Conservation (phyloP, 2,888 invertebrate genomes). For the Sturmia bella region DNA sequence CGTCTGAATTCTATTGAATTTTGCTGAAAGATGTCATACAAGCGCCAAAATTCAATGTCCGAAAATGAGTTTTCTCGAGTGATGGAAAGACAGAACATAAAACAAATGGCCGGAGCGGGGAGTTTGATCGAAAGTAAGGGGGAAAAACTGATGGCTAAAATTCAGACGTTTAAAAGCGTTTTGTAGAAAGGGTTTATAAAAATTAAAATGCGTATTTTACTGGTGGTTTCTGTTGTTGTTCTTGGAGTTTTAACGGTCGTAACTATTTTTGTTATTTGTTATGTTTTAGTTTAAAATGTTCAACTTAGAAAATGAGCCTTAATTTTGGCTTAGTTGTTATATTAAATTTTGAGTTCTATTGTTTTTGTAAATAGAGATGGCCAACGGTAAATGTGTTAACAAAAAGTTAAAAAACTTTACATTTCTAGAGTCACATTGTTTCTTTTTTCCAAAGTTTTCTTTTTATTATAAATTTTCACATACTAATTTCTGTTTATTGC, state of each 20-base stretch:
- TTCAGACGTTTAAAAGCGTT: conserved; percentile 56
- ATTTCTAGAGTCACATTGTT: conserved; percentile 65
- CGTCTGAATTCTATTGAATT: conserved; percentile 78
- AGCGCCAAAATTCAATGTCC: conserved; percentile 71
- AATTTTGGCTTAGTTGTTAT: conserved; percentile 41
- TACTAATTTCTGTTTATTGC: background rate
- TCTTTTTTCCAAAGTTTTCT: conserved; percentile 16
- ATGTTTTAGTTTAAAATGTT: conserved; percentile 46
- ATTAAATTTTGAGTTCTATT: conserved; percentile 69
- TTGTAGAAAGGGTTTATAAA: conserved; percentile 41
- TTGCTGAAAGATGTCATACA: conserved; percentile 63
- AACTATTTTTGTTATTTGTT: conserved; percentile 55
- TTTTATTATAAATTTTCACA: conserved; percentile 14
- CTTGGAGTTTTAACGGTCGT: conserved; percentile 53
- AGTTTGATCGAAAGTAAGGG: conserved; percentile 46
- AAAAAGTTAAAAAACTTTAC: conserved; percentile 55
- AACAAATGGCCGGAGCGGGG: conserved; percentile 69
- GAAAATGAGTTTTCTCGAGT: conserved; percentile 49
- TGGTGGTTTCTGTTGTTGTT: conserved; percentile 44
- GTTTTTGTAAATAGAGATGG: conserved; percentile 67
- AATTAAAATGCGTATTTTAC: conserved; percentile 58
- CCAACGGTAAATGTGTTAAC: conserved; percentile 63
- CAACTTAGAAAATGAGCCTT: conserved; percentile 17
- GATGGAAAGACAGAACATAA: conserved; percentile 54
- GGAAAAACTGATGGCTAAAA: conserved; percentile 57